These are phyloP conservation scores for Eugnorisma glareosa DNA, from an alignment of 2,888 invertebrate genomes.

Conservation along the genomic window DNA sequence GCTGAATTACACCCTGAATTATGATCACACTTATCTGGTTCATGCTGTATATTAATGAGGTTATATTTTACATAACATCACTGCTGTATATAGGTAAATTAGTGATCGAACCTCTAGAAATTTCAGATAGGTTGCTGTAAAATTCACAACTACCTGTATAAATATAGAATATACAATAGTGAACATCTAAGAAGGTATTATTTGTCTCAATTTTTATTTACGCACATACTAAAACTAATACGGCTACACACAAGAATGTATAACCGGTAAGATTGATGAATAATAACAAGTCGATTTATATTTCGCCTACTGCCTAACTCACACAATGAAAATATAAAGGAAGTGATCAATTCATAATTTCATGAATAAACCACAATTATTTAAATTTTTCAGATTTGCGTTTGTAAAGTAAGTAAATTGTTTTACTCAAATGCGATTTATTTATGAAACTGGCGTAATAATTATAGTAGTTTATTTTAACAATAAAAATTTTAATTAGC, in stretches of 20 bases:
- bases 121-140: constrained; percentile 8
- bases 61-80: too few relatives aligned
- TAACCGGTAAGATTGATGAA: constrained; percentile 19
- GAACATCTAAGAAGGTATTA: constrained; percentile 12
- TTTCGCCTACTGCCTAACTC: constrained; percentile 23
- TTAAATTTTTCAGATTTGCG: not conserved
- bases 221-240: constrained; percentile 26
- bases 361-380: constrained; percentile 12
- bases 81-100: constrained; percentile 9
- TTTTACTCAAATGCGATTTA: not conserved
- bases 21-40: not conserved
- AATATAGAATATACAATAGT: constrained; percentile 9
- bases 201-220: constrained; percentile 18
- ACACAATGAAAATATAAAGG: not conserved
- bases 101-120: constrained; percentile 10
- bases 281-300: constrained; percentile 16
- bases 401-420: not conserved
- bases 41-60: too few relatives aligned
- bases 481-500: not conserved
- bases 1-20: not conserved
- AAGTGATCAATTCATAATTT: not conserved
- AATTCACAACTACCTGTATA: constrained; percentile 15
- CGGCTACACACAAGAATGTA: constrained; percentile 44
- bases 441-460: not conserved
- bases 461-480: not conserved